Evolutionary conservation across 2,888 invertebrate genomes (phyloP).

Genomic region (Xestia c-nigrum): DNA sequence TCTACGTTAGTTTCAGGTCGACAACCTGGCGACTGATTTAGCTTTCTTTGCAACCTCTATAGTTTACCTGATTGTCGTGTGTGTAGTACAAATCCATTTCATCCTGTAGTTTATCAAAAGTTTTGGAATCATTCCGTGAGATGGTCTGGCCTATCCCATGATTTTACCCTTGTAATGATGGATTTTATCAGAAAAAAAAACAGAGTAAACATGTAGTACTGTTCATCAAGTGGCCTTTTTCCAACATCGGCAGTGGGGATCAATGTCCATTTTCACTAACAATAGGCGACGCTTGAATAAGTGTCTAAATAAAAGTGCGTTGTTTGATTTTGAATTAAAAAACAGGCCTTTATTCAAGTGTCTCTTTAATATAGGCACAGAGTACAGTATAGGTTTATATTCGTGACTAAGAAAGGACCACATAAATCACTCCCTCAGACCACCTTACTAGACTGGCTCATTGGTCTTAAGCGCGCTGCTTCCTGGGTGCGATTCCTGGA

Average conservation of each 20-base stretch:
- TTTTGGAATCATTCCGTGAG: background rate
- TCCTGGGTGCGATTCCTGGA: too few species aligned
- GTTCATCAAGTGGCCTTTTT: background rate
- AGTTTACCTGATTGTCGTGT: background rate
- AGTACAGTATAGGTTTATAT: too few species aligned
- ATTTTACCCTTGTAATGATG: too few species aligned
- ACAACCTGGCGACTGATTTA: slow-evolving; percentile 59
- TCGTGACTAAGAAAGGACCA: too few species aligned
- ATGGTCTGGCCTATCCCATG: background rate
- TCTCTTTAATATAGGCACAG: too few species aligned
- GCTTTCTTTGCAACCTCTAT: slow-evolving; percentile 23
- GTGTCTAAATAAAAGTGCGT: background rate
- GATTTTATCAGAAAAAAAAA: background rate
- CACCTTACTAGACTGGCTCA: too few species aligned
- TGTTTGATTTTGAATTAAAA: background rate
- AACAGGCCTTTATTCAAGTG: too few species aligned
- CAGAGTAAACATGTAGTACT: background rate
- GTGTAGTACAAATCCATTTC: background rate
- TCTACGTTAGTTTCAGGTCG: slow-evolving; percentile 55
- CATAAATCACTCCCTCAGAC: too few species aligned
- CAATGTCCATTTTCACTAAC: background rate
- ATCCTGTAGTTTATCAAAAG: background rate
- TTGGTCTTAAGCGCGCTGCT: too few species aligned
- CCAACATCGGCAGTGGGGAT: background rate
- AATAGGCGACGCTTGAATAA: background rate